phyloP scores from a whole-genome alignment of 1,140 invertebrate genomes.

The Diorhabda elongata region DNA sequence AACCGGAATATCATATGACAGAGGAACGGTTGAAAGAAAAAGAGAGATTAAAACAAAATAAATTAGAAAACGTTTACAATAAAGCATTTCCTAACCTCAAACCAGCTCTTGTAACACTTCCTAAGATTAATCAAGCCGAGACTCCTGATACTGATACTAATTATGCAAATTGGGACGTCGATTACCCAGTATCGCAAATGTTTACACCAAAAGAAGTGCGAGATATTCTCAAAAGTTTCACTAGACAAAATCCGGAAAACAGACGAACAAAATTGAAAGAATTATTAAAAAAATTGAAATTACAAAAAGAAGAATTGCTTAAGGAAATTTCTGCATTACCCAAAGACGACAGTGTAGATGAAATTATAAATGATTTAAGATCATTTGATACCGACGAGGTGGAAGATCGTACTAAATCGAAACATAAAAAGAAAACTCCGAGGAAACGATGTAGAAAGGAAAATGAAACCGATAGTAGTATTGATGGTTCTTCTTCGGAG shows the following conservation, averaged over 20 bases:
- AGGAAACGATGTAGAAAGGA: conserved; percentile 7
- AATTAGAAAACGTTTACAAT: conserved; percentile 41
- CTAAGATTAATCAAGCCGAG: conserved; percentile 14
- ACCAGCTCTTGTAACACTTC: conserved; percentile 31
- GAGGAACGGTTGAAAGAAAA: conserved; percentile 35
- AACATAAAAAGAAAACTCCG: conserved; percentile 6
- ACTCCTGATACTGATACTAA: conserved; percentile 24
- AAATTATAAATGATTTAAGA: conserved; percentile 30
- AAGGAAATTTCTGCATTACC: conserved; percentile 38
- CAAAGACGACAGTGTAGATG: conserved; percentile 25
- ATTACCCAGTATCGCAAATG: conserved; percentile 25
- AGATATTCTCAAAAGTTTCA: conserved; percentile 29
- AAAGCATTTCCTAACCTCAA: conserved; percentile 34
- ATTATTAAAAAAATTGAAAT: conserved; percentile 35
- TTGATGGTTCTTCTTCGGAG: background rate
- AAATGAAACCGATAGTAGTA: conserved; percentile 13
- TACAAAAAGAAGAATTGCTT: conserved; percentile 40
- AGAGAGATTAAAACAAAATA: conserved; percentile 37
- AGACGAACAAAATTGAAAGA: conserved; percentile 33
- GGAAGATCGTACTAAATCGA: conserved; percentile 15
- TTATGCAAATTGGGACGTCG: conserved; percentile 31
- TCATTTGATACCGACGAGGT: conserved; percentile 26
- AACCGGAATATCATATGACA: conserved; percentile 41
- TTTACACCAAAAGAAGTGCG: conserved; percentile 33
- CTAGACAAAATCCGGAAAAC: conserved; percentile 22